These are phyloP conservation scores for Apotomis betuletana DNA, from an alignment of 2,888 invertebrate species.

Conservation along the genomic window DNA sequence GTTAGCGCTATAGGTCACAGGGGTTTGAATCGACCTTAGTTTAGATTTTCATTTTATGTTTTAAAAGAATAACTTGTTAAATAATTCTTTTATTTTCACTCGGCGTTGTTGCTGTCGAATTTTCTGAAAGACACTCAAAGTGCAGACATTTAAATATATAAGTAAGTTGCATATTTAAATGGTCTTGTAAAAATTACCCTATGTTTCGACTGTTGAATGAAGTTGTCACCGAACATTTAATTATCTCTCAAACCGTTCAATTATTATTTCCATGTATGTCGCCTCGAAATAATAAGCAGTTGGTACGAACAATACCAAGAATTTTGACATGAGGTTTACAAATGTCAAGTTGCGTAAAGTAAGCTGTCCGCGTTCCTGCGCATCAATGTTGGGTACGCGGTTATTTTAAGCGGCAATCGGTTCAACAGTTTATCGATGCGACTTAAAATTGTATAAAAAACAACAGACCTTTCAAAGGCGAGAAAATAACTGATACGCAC, in stretches of 20 bases:
- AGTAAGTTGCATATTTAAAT: slow-evolving; percentile 30
- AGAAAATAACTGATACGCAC: slow-evolving; percentile 20
- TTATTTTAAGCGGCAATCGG: slow-evolving; percentile 9
- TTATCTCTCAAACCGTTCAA: slow-evolving; percentile 27
- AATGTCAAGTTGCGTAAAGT: slow-evolving; percentile 33
- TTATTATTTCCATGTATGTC: slow-evolving; percentile 22
- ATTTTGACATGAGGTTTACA: slow-evolving; percentile 20
- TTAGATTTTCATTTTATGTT: background rate
- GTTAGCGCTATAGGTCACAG: slow-evolving; percentile 26
- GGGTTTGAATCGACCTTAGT: background rate
- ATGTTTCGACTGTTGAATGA: slow-evolving; percentile 29
- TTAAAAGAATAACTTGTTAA: background rate
- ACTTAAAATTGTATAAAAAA: slow-evolving; percentile 12
- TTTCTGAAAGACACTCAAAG: slow-evolving; percentile 22
- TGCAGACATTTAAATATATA: slow-evolving; percentile 13
- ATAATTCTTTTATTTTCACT: slow-evolving; percentile 4
- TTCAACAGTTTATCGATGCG: background rate
- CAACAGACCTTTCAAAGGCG: background rate
- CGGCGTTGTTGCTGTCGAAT: slow-evolving; percentile 20
- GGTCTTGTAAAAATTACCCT: slow-evolving; percentile 24
- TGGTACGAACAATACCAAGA: slow-evolving; percentile 31
- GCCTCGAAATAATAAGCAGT: slow-evolving; percentile 34
- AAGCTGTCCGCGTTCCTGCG: background rate
- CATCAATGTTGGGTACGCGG: slow-evolving; percentile 5
- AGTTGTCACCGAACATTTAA: slow-evolving; percentile 36